These are phyloP conservation scores for Apodemia zela DNA, from an alignment of 2,888 invertebrate species.

Conservation along the genomic window DNA sequence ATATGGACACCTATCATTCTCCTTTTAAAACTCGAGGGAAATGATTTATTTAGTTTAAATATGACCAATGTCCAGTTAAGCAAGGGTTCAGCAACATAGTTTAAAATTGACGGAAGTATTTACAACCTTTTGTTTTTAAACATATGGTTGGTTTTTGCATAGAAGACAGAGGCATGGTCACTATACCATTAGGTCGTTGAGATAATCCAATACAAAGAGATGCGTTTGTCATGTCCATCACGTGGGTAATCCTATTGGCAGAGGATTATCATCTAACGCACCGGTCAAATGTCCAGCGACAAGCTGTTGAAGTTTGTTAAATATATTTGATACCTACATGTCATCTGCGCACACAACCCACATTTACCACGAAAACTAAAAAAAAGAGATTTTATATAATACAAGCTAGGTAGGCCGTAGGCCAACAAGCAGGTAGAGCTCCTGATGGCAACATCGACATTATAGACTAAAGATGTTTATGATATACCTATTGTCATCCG, in stretches of 20 bases:
- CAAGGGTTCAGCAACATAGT: neutral
- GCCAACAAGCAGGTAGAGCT: no score
- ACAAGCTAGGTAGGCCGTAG: no score
- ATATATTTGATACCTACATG: neutral
- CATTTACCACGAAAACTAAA: no score
- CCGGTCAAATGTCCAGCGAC: conserved; percentile 43
- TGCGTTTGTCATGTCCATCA: conserved; percentile 60
- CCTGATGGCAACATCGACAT: no score
- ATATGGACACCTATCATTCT: no score
- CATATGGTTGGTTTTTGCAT: neutral
- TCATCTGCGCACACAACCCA: neutral
- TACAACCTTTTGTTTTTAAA: neutral
- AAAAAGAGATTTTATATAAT: no score
- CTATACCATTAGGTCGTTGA: conserved; percentile 39
- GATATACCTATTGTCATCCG: no score
- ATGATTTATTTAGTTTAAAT: neutral
- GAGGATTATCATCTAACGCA: conserved; percentile 51
- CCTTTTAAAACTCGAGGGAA: neutral
- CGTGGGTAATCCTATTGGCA: conserved; percentile 55
- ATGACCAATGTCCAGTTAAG: neutral
- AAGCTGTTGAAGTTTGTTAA: neutral
- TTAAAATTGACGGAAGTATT: neutral
- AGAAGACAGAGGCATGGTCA: neutral
- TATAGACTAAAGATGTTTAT: no score
- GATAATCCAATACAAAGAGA: conserved; percentile 60